These are phyloP conservation scores for Sinocyclocheilus anshuiensis DNA, from an alignment of 2,113 vertebrate genomes.

Conservation along the genomic window DNA sequence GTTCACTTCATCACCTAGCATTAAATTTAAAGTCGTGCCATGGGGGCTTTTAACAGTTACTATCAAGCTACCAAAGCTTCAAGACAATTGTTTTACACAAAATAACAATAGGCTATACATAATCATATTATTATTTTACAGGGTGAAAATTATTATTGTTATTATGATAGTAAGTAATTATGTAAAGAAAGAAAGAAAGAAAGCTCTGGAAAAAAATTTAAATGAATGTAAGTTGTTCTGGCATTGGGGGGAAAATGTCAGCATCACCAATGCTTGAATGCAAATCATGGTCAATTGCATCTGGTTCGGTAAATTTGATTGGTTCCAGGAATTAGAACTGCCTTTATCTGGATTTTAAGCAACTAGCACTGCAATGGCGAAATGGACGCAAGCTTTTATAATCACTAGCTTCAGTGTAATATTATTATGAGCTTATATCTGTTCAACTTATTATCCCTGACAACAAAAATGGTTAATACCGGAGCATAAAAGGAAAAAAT, in stretches of 20 bases:
- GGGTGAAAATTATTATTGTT: neutral
- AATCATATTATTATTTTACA: neutral
- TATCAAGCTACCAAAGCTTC: neutral
- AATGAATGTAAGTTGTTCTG: neutral
- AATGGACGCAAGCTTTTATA: neutral
- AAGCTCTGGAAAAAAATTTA: neutral
- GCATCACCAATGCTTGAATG: slow-evolving; percentile 1
- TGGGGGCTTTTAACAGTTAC: neutral
- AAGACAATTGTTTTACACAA: too few relatives aligned
- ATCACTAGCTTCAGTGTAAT: slow-evolving; percentile 37
- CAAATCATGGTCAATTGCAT: slow-evolving; percentile 47
- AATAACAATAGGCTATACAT: neutral
- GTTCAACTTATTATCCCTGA: slow-evolving; percentile 29
- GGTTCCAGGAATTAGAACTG: slow-evolving; percentile 52
- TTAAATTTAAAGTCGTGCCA: neutral
- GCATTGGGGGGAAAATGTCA: neutral
- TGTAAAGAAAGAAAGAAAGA: too few relatives aligned
- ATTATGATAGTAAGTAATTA: too few relatives aligned
- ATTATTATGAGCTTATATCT: slow-evolving; percentile 35
- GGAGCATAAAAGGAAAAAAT: too few relatives aligned
- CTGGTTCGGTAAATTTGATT: slow-evolving; percentile 55
- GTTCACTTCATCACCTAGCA: neutral
- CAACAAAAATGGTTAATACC: slow-evolving; percentile 37
- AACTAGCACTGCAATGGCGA: slow-evolving; percentile 25
- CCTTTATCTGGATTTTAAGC: slow-evolving; percentile 29